Conservation (phyloP, 2,797 vertebrate species). For the Diglossa cyanea region DNA sequence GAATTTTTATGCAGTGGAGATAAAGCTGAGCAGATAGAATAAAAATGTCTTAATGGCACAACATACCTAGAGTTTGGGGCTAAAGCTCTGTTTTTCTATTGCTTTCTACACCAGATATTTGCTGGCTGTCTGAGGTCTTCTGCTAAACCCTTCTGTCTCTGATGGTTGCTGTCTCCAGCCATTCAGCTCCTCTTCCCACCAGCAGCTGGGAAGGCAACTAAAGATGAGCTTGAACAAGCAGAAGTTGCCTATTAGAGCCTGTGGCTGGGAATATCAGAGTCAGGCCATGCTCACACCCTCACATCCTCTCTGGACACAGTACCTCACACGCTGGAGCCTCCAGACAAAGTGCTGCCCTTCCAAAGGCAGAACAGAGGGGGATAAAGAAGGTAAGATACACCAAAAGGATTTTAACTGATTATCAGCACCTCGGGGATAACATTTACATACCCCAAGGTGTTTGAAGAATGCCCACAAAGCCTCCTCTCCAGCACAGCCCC, state of each 20-base stretch:
- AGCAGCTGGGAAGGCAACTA: background rate
- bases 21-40: background rate
- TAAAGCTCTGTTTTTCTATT: background rate
- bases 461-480: background rate
- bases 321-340: background rate
- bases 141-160: background rate
- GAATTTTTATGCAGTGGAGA: background rate
- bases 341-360: background rate
- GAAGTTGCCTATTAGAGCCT: background rate
- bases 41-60: background rate
- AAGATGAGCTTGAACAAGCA: background rate
- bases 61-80: background rate
- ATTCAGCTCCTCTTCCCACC: background rate
- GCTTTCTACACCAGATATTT: background rate
- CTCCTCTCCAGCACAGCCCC: background rate
- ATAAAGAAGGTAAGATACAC: background rate
- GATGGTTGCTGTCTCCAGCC: background rate
- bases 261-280: background rate
- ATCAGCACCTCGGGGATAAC: background rate
- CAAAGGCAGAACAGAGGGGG: background rate
- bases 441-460: background rate
- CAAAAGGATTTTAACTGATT: background rate
- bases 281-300: background rate
- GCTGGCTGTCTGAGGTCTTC: background rate
- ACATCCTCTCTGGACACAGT: rapidly evolving